Evolutionary conservation across 2,113 vertebrate genomes (phyloP), one percentile per base, ranked within the genome.

Genomic region (Gila orcuttii): DNA sequence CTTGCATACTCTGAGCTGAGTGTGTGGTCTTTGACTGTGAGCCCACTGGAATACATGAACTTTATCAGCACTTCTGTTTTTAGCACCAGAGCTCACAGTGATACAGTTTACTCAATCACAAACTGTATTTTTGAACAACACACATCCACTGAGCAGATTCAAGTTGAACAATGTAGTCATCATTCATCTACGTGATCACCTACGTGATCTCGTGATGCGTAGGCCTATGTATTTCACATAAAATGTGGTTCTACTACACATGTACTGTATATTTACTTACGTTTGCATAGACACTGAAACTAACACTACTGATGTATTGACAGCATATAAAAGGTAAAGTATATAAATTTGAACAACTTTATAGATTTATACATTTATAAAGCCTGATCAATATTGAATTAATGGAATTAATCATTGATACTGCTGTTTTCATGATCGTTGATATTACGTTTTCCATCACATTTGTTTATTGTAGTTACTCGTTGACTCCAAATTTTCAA

Each of bases 31-130:
- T n/a, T 73, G 60, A 64, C 10, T 64, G 23, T 28, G 74, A 50
- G 77, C 77, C 39, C 17, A 31, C 79, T 47, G 79, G 23, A 82
- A 68, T 33, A 52, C 62, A 68, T 52, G 13, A 52, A 50, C 25
- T 45, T 80, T 28, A 80, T 80, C 23, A 64, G 78, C 78, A 64
- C 3, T 45, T 64, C 78, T 47, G 23, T 80, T 45, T 80, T 64
- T 80, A 80, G 36, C 36, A 23, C n/a, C 57, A 28, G 15, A 64
- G 36, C 21, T 60, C 33, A 60, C 23, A 60, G 57, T 25, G 28
- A 59, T 6, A 33, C 6, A 0, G 52, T 21, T 60, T 60, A 42
- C 21, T 60, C 11, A 60, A 47, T 2, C 50, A 33, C 7, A 39
- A 60, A 25, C 15, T 42, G 33, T 42, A 42, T n/a, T 79, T 60